Evolutionary conservation across 2,113 vertebrate genomes (phyloP), one percentile per base, ranked within the genome.

Genomic region (Raja brachyura): DNA sequence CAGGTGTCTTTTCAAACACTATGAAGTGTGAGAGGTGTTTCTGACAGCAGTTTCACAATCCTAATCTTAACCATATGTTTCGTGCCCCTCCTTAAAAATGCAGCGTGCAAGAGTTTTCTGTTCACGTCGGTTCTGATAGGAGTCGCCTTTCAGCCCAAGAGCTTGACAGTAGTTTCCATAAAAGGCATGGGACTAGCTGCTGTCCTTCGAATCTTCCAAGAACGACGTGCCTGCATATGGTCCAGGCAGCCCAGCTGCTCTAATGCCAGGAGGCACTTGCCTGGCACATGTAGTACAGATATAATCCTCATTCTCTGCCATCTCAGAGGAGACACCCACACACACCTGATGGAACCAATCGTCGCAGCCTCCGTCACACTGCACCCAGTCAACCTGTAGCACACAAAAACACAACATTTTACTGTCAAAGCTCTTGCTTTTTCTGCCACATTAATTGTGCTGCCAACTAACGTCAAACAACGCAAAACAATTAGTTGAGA

Each of bases 281-380:
- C 97, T 96, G 93, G 97, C 97, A 96, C 99, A 99, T 96, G 98
- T 98, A 95, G 96, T 93, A 95, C 99, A 99, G 96, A 99, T 98
- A 96, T 99, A 99, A 96, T 99, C 99, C 94, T 99, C 99, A 0
- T 96, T 99, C 95, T 99, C 99, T 0, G 99, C 99, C 98, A 99
- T 99, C 95, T 99, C 99, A 7, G 98, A 98, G 3, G 99, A 97
- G 22, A 99, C 98, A 1, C 99, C 99, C 6, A 99, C 99, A 76
- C 99, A 99, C 93, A 99, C 96, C 94, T 99, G 99, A 95, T 99
- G 99, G 96, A 99, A 99, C 99, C 99, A 99, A 95, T 99, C 98
- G 63, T 99, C 99, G 2, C 99, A 99, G 96, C 99, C 99, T 63
- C 99, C 99, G 2, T 99, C 99, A 85, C 99, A 99, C 94, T 99